A percentile compares a stretch with the other conserved stretches of the same genome.
Conservation (phyloP, 2,888 invertebrate genomes). For the Odontothrips loti region DNA sequence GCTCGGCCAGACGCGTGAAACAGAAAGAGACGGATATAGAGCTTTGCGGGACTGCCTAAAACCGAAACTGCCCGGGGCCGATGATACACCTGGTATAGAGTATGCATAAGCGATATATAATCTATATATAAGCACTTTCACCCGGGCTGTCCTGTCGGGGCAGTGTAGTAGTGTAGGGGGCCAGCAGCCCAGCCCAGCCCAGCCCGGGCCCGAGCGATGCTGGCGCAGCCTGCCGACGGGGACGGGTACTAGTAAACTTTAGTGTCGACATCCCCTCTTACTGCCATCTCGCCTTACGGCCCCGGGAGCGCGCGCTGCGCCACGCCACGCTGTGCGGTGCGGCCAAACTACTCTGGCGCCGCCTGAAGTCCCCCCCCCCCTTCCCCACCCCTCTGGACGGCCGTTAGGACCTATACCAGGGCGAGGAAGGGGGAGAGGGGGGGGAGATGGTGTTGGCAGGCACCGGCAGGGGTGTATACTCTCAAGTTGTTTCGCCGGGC, state of each 20-base stretch:
- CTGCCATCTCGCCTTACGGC: conserved; percentile 25
- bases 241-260: conserved; percentile 4
- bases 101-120: too few relatives aligned
- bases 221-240: conserved; percentile 6
- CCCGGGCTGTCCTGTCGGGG: too few relatives aligned
- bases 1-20: too few relatives aligned
- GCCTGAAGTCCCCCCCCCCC: not conserved
- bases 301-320: not conserved
- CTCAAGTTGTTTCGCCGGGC: not conserved
- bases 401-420: conserved; percentile 5
- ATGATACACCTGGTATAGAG: too few relatives aligned
- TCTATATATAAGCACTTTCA: too few relatives aligned
- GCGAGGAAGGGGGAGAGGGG: not conserved
- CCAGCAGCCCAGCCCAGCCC: too few relatives aligned
- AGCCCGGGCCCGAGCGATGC: not conserved
- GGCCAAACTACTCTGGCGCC: conserved; percentile 21
- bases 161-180: too few relatives aligned
- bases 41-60: too few relatives aligned
- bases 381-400: not conserved
- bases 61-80: too few relatives aligned
- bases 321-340: conserved; percentile 1
- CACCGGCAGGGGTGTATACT: not conserved
- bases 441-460: conserved; percentile 9
- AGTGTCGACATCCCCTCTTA: conserved; percentile 26
- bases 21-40: too few relatives aligned